Conservation (phyloP, 64 coral and sea anemone species). For the Montipora foliosa region DNA sequence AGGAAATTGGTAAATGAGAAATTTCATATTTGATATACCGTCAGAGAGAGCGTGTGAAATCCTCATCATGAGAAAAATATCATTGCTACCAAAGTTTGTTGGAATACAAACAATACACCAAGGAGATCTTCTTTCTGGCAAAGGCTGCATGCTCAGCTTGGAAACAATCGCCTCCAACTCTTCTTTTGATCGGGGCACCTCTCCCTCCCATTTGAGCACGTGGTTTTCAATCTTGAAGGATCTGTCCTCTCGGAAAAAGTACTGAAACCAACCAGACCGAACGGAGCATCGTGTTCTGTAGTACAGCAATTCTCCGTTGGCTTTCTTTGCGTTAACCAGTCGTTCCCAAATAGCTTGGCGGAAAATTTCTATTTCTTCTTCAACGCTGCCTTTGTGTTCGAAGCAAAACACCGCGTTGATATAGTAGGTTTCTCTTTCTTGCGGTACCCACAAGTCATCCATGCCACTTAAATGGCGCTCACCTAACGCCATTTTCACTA, state of each 20-base stretch:
- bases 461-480: slow-evolving; percentile 58
- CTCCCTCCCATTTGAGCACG: slow-evolving; percentile 75
- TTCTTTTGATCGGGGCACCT: slow-evolving; percentile 71
- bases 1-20: slow-evolving; percentile 64
- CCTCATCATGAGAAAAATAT: slow-evolving; percentile 52
- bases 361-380: slow-evolving; percentile 52
- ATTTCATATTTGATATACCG: slow-evolving; percentile 76
- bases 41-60: slow-evolving; percentile 82
- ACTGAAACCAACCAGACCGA: slow-evolving; percentile 84
- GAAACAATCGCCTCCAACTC: slow-evolving; percentile 82
- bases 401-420: slow-evolving; percentile 58
- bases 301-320: slow-evolving; percentile 54
- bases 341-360: slow-evolving; percentile 57
- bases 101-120: slow-evolving; percentile 87
- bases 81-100: slow-evolving; percentile 73
- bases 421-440: not conserved
- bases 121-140: slow-evolving; percentile 54
- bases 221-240: slow-evolving; percentile 88
- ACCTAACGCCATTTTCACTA: slow-evolving; percentile 2
- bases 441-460: slow-evolving; percentile 75
- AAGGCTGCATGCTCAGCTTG: slow-evolving; percentile 53
- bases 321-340: slow-evolving; percentile 58
- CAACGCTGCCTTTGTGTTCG: slow-evolving; percentile 12
- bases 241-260: slow-evolving; percentile 87
- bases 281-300: slow-evolving; percentile 69